Conservation (phyloP, 2,113 vertebrate genomes). For the Tragelaphus buxtoni region DNA sequence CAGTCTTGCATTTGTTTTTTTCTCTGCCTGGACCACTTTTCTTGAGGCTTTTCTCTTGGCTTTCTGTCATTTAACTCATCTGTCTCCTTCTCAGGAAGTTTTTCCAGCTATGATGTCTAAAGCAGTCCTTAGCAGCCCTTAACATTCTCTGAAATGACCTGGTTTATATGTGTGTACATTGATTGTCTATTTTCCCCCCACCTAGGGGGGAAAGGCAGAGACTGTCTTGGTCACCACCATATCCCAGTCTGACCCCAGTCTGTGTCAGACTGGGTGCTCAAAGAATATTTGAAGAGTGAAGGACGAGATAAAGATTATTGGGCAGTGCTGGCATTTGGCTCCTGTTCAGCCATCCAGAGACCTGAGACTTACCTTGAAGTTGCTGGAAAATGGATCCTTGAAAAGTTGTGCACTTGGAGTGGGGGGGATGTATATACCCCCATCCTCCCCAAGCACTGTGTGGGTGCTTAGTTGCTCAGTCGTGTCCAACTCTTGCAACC, state of each 20-base stretch:
- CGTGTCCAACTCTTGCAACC: background rate
- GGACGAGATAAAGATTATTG: background rate
- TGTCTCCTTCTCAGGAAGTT: background rate
- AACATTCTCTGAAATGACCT: background rate
- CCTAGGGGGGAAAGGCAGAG: background rate
- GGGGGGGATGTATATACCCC: constrained; percentile 8
- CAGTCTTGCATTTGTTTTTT: background rate
- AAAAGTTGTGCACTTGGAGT: background rate
- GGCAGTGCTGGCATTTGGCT: background rate
- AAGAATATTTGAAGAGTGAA: background rate
- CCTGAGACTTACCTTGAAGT: constrained; percentile 52
- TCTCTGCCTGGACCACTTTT: background rate
- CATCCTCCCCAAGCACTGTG: background rate
- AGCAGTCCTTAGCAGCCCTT: background rate
- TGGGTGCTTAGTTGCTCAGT: background rate
- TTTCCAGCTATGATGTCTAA: background rate
- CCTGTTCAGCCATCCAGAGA: background rate
- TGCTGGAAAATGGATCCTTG: constrained; percentile 11
- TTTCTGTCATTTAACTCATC: background rate
- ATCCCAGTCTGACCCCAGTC: background rate
- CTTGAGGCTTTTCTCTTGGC: background rate
- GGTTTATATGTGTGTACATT: background rate
- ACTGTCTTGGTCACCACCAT: background rate
- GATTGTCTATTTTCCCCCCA: background rate
- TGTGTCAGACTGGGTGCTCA: background rate